Percentiles rank a stretch among this genome's conserved stretches.
phyloP scores from a whole-genome alignment of 2,113 vertebrate species.

The Urocitellus parryii region DNA sequence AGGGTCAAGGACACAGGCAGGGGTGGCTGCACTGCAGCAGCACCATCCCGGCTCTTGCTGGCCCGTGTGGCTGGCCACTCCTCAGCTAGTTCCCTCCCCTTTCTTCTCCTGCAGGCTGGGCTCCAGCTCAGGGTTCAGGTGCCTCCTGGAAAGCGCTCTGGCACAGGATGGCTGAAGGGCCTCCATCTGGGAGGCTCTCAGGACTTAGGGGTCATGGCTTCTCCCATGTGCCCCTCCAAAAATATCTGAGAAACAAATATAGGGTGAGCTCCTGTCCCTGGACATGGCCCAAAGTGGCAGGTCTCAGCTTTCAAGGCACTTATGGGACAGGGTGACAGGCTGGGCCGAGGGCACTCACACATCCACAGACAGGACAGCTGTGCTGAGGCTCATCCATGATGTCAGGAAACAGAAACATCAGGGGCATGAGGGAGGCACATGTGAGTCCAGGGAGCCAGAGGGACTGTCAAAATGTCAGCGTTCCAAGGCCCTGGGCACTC shows the following conservation, averaged over 20 bases:
- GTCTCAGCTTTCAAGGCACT: fast-evolving
- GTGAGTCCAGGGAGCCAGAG: not conserved
- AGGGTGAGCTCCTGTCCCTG: too few relatives aligned
- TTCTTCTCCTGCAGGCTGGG: not conserved
- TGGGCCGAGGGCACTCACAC: fast-evolving
- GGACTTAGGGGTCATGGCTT: not conserved
- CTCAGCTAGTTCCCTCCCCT: not conserved
- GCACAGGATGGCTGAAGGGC: too few relatives aligned
- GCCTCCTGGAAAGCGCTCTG: not conserved
- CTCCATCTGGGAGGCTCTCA: not conserved
- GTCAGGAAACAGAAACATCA: not conserved
- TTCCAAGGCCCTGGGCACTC: not conserved
- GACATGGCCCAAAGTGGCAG: not conserved
- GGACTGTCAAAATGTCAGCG: not conserved
- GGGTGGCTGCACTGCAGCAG: fast-evolving
- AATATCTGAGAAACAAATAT: fast-evolving
- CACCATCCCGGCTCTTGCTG: too few relatives aligned
- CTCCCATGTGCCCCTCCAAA: not conserved
- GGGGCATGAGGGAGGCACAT: not conserved
- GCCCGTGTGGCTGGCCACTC: not conserved
- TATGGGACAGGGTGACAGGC: not conserved
- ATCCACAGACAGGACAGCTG: fast-evolving
- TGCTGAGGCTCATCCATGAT: fast-evolving
- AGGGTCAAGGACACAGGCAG: not conserved
- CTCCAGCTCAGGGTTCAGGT: not conserved